phyloP scores from a whole-genome alignment of 2,113 vertebrate genomes.

The Enhydra lutris region DNA sequence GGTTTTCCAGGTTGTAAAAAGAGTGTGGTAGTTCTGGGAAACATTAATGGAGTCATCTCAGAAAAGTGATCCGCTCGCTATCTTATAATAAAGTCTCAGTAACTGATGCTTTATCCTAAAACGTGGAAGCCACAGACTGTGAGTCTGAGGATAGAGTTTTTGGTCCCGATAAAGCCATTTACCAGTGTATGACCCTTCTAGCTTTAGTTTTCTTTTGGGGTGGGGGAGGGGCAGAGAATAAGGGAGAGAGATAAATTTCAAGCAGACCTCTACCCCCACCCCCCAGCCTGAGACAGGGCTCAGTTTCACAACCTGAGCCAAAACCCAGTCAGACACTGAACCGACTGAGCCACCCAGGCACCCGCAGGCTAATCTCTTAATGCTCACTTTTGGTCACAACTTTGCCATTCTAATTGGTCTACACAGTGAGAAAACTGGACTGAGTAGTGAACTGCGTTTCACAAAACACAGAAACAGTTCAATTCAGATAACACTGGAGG shows the following conservation, averaged over 20 bases:
- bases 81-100: background rate
- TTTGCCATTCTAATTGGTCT: constrained; percentile 14
- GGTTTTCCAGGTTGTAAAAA: background rate
- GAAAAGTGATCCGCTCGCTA: background rate
- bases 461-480: constrained; percentile 24
- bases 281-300: background rate
- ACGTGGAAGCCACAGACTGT: background rate
- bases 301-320: background rate
- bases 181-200: background rate
- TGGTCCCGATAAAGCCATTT: background rate
- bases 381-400: background rate
- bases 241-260: background rate
- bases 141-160: background rate
- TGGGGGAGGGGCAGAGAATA: background rate
- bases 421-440: background rate
- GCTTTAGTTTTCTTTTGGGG: background rate
- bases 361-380: background rate
- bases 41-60: background rate
- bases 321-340: background rate
- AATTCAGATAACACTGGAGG: constrained; percentile 17
- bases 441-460: constrained; percentile 3
- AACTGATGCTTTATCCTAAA: background rate
- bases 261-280: background rate
- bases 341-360: background rate
- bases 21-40: background rate